These are phyloP conservation scores for Gallinago media DNA, from an alignment of 2,113 vertebrate genomes.

Conservation along the genomic window DNA sequence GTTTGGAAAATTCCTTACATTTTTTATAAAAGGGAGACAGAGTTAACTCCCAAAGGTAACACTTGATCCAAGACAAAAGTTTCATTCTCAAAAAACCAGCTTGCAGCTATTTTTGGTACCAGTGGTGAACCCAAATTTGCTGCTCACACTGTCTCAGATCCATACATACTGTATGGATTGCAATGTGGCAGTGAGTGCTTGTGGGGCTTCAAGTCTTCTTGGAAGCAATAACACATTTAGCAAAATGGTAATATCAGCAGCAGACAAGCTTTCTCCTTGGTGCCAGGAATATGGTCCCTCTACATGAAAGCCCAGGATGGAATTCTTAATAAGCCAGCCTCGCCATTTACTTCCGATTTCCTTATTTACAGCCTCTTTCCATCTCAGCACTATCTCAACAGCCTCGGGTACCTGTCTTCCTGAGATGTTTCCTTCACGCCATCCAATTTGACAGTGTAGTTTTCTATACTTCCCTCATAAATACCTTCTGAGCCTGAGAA, in stretches of 20 bases:
- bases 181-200: background rate
- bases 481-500: background rate
- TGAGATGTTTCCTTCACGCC: background rate
- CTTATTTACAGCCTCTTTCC: slow-evolving; percentile 51
- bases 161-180: background rate
- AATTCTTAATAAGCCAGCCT: background rate
- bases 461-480: slow-evolving; percentile 5
- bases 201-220: background rate
- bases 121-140: background rate
- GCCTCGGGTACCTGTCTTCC: background rate
- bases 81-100: background rate
- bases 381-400: slow-evolving; percentile 1
- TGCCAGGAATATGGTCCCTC: background rate
- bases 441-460: slow-evolving; percentile 16
- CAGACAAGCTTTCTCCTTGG: background rate
- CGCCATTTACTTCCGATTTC: background rate
- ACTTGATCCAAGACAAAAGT: background rate
- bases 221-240: background rate
- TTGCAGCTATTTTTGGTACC: background rate
- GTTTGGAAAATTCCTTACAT: background rate
- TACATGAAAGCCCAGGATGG: slow-evolving; percentile 15
- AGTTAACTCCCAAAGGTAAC: background rate
- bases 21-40: background rate
- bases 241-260: background rate
- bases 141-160: rapidly evolving